Evolutionary conservation across 2,888 invertebrate genomes (phyloP), one percentile per base, ranked within the genome.

Genomic region (Habroteleia sp.): DNA sequence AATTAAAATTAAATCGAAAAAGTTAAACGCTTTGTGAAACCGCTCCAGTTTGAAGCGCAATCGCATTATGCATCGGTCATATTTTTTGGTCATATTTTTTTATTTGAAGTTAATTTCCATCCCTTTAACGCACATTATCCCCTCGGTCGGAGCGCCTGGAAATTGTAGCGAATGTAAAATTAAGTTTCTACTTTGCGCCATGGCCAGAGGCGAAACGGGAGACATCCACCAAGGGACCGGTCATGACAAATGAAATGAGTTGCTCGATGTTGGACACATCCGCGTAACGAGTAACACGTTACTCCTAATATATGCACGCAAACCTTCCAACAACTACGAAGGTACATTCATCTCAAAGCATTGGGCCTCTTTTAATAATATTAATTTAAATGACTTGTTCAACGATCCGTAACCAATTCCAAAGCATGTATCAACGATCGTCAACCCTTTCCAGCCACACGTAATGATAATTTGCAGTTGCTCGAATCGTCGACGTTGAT

Each of bases 211-310:
- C 77, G 44, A 72, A 73, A 50, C 56, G 73, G 44, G 42, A 68
- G 65, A 78, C 75, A 63, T 74, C 77, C 62, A 66, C 79, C 76
- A 48, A 60, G 79, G 78, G 76, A 79, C 77, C 76, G 71, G 65
- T 76, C 77, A 46, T 63, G 79, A 78, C 75, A 79, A 81, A 82
- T 81, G 80, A 79, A 80, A 68, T 76, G 63, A 63, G 60, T 66
- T 39, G 62, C 65, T 50, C 65, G 58, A 72, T 62, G 72, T 63
- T 42, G 77, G 69, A 74, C 76, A 75, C 75, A 75, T 69, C 71
- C 48, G 27, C 65, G 48, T 76, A 77, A 75, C 73, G 69, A 73
- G 68, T 62, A 56, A 77, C 68, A 68, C 54, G 63, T 20, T 35
- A 54, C 54, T 31, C 37, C 50, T 8, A 27, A 37, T 44, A 48